Base-by-base conservation (phyloP, 2,888 invertebrate genomes). In the Escarpia spicata region DNA sequence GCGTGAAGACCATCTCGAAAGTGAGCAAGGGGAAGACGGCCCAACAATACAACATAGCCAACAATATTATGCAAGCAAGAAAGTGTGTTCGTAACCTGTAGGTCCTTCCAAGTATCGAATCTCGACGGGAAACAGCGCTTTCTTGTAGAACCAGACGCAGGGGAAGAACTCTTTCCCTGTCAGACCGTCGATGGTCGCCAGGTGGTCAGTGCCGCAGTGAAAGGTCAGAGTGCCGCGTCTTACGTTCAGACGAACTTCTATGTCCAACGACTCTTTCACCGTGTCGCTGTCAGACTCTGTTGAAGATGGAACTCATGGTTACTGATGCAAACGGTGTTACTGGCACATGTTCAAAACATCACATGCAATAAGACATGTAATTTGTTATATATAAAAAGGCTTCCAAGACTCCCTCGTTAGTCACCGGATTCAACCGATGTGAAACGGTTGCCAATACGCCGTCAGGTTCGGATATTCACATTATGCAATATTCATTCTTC, bases 81-180 rank as follows among this genome's bases (percentile, higher is more conserved):
- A 75, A 75, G 75, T 75, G 26, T 75, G n/a, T 19, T 75, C 75
- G 2, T n/a, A 0, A 92, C 92, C 92, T 92, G 75, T 45, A 15
- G 92, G 92, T 37, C 92, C 92, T 43, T 1, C 92, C 31, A 92
- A 19, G 2, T 92, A 92, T n/a, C 43, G 52, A 31, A 92, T 92
- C 26, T 92, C 89, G n/a, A 92, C 52, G 15, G 92, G 92, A 60
- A 31, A 91, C n/a, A 15, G 4, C 15, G 89, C 92, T 15, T 92
- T 45, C 58, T 43, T 75, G 92, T 92, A n/a, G 45, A 52, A 92
- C 26, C 92, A 43, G 31, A 92, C 44, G 43, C 60, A 92, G 9
- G 92, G 92, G 37, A 91, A 92, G 31, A 92, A 75, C 43, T 60
- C n/a, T 43, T 52, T 58, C 52, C 91, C 92, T 4, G 19, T 26